These are phyloP conservation scores for Alligator mississippiensis DNA, from an alignment of 2,113 vertebrate species.

Conservation along the genomic window DNA sequence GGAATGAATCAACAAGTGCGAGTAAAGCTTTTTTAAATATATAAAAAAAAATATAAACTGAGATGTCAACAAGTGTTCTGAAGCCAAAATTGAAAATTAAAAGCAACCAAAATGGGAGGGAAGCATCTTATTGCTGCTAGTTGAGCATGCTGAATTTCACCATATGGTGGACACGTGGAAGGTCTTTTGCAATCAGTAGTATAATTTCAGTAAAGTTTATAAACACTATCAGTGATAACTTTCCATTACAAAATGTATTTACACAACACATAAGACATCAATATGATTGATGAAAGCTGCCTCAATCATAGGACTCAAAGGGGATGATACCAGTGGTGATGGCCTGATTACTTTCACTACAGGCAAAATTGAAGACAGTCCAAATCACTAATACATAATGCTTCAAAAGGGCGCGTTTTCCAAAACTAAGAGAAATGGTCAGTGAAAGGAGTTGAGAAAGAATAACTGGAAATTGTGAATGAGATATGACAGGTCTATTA, in stretches of 20 bases:
- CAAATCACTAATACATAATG: background rate
- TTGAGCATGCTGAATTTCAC: slow-evolving; percentile 53
- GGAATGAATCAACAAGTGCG: slow-evolving; percentile 29
- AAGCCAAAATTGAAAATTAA: background rate
- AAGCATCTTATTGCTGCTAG: slow-evolving; percentile 2
- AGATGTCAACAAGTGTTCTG: background rate
- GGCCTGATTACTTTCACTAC: background rate
- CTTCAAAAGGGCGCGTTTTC: background rate
- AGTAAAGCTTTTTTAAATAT: slow-evolving; percentile 13
- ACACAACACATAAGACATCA: slow-evolving; percentile 10
- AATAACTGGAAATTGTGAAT: background rate
- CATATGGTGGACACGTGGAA: slow-evolving; percentile 52
- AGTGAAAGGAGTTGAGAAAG: background rate
- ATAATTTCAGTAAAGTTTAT: slow-evolving; percentile 45
- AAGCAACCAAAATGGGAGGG: slow-evolving; percentile 11
- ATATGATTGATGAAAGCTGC: background rate
- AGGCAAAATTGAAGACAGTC: background rate
- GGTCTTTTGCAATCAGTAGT: slow-evolving; percentile 42
- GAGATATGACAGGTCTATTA: background rate
- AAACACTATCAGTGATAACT: slow-evolving; percentile 19
- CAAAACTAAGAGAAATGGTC: background rate
- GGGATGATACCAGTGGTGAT: background rate
- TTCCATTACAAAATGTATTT: slow-evolving; percentile 7
- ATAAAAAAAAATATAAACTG: slow-evolving; percentile 22
- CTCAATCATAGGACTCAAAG: background rate